Percentiles rank a stretch among this genome's conserved stretches.
Conservation (phyloP, 30 jellyfish, hydroid and myxozoan genomes). For the Turritopsis rubra region DNA sequence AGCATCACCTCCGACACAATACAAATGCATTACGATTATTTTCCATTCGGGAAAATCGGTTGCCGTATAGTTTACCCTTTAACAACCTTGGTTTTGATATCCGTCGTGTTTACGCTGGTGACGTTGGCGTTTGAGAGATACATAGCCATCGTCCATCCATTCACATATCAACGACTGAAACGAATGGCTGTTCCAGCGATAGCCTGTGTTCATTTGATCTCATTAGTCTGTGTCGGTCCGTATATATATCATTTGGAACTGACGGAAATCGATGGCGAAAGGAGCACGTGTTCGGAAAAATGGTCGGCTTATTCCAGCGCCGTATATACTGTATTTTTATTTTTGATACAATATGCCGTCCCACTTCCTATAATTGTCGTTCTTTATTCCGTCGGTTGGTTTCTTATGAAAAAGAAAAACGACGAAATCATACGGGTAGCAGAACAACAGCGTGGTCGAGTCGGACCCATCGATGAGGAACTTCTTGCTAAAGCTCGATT, state of each 20-base stretch:
- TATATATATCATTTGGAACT: conserved; percentile 13
- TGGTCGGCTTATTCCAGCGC: conserved; percentile 23
- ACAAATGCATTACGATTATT: conserved; percentile 21
- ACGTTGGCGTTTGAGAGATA: conserved; percentile 37
- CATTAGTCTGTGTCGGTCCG: conserved; percentile 40
- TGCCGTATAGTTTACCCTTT: conserved; percentile 41
- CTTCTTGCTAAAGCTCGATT: not conserved
- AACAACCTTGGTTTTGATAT: conserved; percentile 39
- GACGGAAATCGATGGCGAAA: conserved; percentile 3
- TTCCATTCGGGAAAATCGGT: conserved; percentile 45
- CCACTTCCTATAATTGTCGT: conserved; percentile 30
- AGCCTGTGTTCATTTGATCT: conserved; percentile 7
- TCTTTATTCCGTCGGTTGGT: conserved; percentile 19
- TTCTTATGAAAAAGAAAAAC: conserved; percentile 6
- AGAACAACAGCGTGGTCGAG: conserved; percentile 7
- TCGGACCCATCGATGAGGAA: not conserved
- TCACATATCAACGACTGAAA: conserved; percentile 1
- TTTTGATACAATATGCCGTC: conserved; percentile 19
- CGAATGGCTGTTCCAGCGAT: conserved; percentile 1
- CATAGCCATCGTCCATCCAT: conserved; percentile 49
- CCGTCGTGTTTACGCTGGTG: conserved; percentile 42
- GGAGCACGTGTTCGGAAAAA: conserved; percentile 16
- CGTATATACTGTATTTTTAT: conserved; percentile 21
- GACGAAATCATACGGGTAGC: conserved; percentile 19
- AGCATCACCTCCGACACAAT: conserved; percentile 32